These are phyloP conservation scores for Cynocephalus volans DNA, from an alignment of 2,113 vertebrate species.

Conservation along the genomic window DNA sequence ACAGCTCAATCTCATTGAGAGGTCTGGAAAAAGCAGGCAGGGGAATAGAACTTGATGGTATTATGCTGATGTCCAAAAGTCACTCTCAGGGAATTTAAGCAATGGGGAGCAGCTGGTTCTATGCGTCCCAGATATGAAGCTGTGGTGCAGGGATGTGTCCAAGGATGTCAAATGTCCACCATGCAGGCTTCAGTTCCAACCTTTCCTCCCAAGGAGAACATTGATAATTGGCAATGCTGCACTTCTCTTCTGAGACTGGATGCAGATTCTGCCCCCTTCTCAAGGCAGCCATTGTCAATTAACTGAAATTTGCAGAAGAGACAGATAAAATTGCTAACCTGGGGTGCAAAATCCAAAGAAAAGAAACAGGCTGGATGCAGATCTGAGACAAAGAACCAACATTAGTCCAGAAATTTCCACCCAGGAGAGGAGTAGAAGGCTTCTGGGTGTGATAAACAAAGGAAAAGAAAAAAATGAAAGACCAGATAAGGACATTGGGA, in stretches of 20 bases:
- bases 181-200: not conserved
- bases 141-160: not conserved
- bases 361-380: not conserved
- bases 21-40: not conserved
- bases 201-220: not conserved
- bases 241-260: not conserved
- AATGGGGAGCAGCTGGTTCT: not conserved
- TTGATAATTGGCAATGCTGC: no score
- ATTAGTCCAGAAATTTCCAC: not conserved
- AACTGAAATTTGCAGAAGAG: not conserved
- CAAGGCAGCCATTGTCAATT: not conserved
- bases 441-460: not conserved
- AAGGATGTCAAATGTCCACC: not conserved
- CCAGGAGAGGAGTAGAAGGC: not conserved
- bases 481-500: conserved; percentile 39
- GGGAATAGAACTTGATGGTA: not conserved
- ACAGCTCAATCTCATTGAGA: not conserved
- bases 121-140: not conserved
- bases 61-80: not conserved
- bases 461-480: not conserved
- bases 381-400: not conserved
- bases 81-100: not conserved
- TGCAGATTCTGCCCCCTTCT: not conserved
- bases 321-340: not conserved
- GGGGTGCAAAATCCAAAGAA: not conserved